Evolutionary conservation across 2,888 invertebrate genomes (phyloP).

Genomic region (Philereme transversata): DNA sequence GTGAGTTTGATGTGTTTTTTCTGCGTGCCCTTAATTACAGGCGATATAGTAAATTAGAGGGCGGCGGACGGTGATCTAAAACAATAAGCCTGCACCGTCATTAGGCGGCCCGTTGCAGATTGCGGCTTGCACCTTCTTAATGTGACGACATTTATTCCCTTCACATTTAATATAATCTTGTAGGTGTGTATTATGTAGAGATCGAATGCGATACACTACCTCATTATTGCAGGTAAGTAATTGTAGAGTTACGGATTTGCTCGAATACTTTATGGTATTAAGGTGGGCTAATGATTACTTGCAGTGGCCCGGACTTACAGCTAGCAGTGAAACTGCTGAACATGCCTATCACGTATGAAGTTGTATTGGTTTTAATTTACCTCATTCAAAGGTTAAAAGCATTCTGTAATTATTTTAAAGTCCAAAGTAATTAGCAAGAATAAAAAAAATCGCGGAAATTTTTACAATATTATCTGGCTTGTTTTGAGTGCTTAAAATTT

Average conservation of each 20-base stretch:
- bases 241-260: constrained; percentile 33
- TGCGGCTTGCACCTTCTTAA: constrained; percentile 65
- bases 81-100: constrained; percentile 77
- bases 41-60: constrained; percentile 74
- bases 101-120: constrained; percentile 66
- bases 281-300: constrained; percentile 12
- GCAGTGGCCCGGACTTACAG: too few species aligned
- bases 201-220: constrained; percentile 40
- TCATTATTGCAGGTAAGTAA: constrained; percentile 41
- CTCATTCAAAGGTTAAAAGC: too few species aligned
- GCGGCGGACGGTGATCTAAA: constrained; percentile 79
- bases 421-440: too few species aligned
- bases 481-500: too few species aligned
- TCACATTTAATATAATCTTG: constrained; percentile 59
- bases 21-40: constrained; percentile 70
- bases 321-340: too few species aligned
- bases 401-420: too few species aligned
- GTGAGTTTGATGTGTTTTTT: constrained; percentile 69
- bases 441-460: too few species aligned
- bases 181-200: constrained; percentile 58
- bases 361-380: too few species aligned
- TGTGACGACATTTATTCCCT: constrained; percentile 72
- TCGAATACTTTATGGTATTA: constrained; percentile 29
- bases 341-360: too few species aligned
- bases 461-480: too few species aligned